Base-by-base conservation (phyloP, 2,888 invertebrate species). In the Drosophila quinaria region DNA sequence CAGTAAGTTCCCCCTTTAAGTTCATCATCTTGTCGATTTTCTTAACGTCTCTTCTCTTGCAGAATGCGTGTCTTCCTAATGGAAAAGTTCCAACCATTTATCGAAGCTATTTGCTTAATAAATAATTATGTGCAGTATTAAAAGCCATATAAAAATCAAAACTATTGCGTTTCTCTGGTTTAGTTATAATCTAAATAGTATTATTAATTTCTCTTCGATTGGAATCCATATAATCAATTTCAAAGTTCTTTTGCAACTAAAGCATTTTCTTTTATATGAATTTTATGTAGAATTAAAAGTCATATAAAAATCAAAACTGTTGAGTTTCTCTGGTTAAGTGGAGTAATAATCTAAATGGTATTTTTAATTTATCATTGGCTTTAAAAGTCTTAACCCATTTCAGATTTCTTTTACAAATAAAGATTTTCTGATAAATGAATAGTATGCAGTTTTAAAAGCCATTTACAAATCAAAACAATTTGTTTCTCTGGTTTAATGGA, bases 1-100 rank as follows among this genome's bases (percentile, higher is more conserved):
- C 19, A 93, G 92, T 92, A 81, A 90, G 91, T 81, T 0, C 8
- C 13, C 4, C 8, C 13, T 6, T 2, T n/a, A 5, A 2, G 2
- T 15, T 4, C 11, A 3, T n/a, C 9, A 10, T 22, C 15, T 4
- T 29, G 31, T 25, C 4, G 0, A 4, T 11, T 2, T 5, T 31
- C 3, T n/a, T 29, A 56, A 51, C 37, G 19, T 0, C 22, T 44
- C 62, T 17, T 13, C 13, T 31, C 15, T 72, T 71, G 22, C 74
- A 88, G 88, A 88, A 73, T 88, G 88, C 44, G 73, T 73, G 10
- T 61, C 86, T 15, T 66, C 68, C 6, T 81, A 62, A 71, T 10
- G 29, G 35, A 29, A 41, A 22, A 52, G 33, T 25, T 13, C 9
- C 19, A 11, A 29, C 8, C 13, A 37, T 17, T 74, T 54, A 59